Evolutionary conservation across 2,113 vertebrate genomes (phyloP).

Genomic region (Gnathonemus echidnorhynchus): DNA sequence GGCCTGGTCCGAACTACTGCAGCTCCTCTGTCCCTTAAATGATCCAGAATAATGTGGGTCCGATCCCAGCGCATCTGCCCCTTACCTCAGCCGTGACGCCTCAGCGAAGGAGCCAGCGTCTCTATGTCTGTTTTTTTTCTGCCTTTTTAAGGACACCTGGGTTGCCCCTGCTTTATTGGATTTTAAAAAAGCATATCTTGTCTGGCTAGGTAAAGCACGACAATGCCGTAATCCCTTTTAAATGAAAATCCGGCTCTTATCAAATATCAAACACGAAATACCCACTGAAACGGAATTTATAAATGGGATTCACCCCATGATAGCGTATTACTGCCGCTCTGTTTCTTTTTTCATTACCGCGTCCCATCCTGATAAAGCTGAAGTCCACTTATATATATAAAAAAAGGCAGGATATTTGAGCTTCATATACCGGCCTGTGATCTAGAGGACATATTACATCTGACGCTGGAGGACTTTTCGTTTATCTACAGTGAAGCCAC

Average conservation of each 20-base stretch:
- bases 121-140: neutral
- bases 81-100: neutral
- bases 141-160: neutral
- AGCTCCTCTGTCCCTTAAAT: neutral
- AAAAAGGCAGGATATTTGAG: neutral
- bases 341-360: neutral
- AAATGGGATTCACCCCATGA: neutral
- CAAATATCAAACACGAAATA: slow-evolving; percentile 1
- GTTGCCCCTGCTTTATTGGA: neutral
- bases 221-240: neutral
- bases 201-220: neutral
- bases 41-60: neutral
- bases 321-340: neutral
- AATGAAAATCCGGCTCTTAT: slow-evolving; percentile 12
- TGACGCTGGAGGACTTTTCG: neutral
- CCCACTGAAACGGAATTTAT: neutral
- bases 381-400: neutral
- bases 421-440: neutral
- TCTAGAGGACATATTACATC: neutral
- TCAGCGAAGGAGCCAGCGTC: neutral
- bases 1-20: neutral
- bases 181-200: neutral
- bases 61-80: neutral
- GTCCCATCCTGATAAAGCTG: neutral
- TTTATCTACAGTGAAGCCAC: neutral